Evolutionary conservation across 2,113 vertebrate species (phyloP).

Genomic region (Alligator sinensis): DNA sequence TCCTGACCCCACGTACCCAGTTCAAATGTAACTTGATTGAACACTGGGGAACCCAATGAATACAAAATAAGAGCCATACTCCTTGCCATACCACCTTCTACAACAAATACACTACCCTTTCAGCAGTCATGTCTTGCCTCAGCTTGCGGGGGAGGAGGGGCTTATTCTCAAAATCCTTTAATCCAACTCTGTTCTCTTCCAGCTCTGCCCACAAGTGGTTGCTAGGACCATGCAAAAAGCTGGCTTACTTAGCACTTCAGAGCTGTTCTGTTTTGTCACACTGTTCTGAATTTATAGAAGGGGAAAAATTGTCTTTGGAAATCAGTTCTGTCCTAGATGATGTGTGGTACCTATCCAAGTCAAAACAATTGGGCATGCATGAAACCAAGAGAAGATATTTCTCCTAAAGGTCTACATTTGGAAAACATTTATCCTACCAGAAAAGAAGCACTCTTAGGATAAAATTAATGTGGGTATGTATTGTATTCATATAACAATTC

Average conservation of each 20-base stretch:
- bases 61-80: not conserved
- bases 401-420: not conserved
- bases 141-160: not conserved
- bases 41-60: not conserved
- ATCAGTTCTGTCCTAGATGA: not conserved
- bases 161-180: not conserved
- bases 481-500: not conserved
- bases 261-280: not conserved
- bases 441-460: not conserved
- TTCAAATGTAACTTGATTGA: not conserved
- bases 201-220: not conserved
- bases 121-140: not conserved
- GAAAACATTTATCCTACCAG: not conserved
- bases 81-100: not conserved
- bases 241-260: not conserved
- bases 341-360: not conserved
- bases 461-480: not conserved
- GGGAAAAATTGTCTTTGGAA: not conserved
- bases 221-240: not conserved
- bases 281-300: not conserved
- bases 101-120: not conserved
- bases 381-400: not conserved
- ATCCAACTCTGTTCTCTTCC: not conserved
- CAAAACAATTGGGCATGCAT: not conserved
- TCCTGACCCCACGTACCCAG: not conserved